Conservation (phyloP, 2,797 vertebrate species). For the Diceros bicornis region DNA sequence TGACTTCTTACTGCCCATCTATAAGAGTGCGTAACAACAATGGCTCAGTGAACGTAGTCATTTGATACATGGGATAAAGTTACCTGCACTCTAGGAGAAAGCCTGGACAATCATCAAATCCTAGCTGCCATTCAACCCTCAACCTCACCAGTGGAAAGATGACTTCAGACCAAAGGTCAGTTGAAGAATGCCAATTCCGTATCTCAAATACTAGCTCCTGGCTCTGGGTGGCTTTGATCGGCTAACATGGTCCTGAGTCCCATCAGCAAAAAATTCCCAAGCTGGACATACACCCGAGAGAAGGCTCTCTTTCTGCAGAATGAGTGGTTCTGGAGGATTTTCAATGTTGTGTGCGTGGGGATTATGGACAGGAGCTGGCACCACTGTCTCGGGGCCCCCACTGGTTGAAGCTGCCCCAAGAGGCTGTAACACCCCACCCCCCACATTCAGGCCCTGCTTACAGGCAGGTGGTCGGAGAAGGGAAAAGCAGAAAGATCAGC, state of each 20-base stretch:
- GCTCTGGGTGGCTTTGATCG: background rate
- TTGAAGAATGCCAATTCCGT: background rate
- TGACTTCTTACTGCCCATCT: background rate
- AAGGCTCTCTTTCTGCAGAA: background rate
- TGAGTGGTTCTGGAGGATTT: background rate
- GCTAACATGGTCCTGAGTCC: too few relatives aligned
- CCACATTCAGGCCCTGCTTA: background rate
- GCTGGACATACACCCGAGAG: background rate
- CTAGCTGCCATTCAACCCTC: background rate
- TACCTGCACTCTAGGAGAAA: accelerated
- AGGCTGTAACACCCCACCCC: accelerated
- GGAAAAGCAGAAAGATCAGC: too few relatives aligned
- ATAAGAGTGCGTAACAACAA: background rate
- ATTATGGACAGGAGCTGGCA: accelerated
- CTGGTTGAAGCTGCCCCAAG: too few relatives aligned
- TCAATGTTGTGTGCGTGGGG: accelerated
- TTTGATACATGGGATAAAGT: background rate
- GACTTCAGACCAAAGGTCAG: background rate
- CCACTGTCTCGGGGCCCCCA: accelerated
- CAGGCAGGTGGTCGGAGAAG: too few relatives aligned
- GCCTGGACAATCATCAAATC: background rate
- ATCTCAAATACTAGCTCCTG: background rate
- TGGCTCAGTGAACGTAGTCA: background rate
- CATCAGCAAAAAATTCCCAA: background rate
- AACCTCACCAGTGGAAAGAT: conserved; percentile 38